Conservation (phyloP, 2,113 vertebrate genomes). For the Alectura lathami region DNA sequence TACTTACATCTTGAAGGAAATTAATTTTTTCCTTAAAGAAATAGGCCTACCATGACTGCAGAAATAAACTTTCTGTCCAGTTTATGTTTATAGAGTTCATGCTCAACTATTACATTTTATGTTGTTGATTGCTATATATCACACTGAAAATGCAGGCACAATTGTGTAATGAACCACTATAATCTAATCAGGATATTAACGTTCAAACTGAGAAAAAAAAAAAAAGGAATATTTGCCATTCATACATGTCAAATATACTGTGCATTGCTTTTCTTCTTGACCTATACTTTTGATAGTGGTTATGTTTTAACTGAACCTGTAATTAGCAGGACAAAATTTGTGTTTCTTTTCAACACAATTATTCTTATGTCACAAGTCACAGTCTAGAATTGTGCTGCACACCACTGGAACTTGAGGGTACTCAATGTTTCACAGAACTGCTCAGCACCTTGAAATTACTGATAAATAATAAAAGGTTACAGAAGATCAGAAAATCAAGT, state of each 20-base stretch:
- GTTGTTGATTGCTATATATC: background rate
- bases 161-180: background rate
- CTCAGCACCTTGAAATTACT: background rate
- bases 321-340: background rate
- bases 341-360: background rate
- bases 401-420: background rate
- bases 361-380: background rate
- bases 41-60: background rate
- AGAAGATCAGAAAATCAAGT: background rate
- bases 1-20: conserved; percentile 23
- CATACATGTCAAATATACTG: background rate
- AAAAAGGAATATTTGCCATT: background rate
- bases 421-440: background rate
- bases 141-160: no score
- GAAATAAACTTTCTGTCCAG: background rate
- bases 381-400: background rate
- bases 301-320: background rate
- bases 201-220: conserved; percentile 24
- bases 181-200: background rate
- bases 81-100: background rate
- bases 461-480: background rate
- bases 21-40: background rate
- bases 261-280: background rate
- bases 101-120: background rate
- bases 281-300: background rate